Evolutionary conservation across 2,797 vertebrate species (phyloP), one percentile per base, ranked within the genome.

Genomic region (Phalloptychus januarius): DNA sequence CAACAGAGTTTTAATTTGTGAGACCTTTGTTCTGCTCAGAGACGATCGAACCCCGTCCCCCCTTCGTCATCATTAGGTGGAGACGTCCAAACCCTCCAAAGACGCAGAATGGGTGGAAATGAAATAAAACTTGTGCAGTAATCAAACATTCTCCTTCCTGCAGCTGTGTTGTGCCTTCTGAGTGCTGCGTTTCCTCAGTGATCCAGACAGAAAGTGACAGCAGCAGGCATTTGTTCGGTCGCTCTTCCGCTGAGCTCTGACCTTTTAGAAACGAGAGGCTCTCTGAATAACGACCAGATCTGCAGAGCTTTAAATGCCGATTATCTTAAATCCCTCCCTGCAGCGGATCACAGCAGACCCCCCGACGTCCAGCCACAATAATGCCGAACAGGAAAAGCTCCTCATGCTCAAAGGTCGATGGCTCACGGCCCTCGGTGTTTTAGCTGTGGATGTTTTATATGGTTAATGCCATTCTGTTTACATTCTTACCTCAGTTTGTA

Each of bases 281-380:
- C 50, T 70, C 42, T 5, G 13, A 80, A 63, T 71, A 46, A 44
- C 23, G 33, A 72, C 56, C 71, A n/a, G 44, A 69, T 38, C 8
- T 69, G 44, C 16, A 45, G 61, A 15, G 45, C 45, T 78, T 73
- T 65, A 71, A 85, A 81, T 76, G 16, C 74, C 45, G 20, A 33
- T 44, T 13, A 40, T 38, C 25, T 71, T 58, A 38, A 69, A 75
- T 75, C 20, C 28, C 25, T 67, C 42, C 28, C 70, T 38, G 3
- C 71, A 71, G 25, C 50, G 4, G 28, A 79, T 83, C 72, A 61
- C 63, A 61, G 54, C 15, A 33, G 38, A 73, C 40, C 20, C 16
- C 52, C 36, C 42, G 36, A 16, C 38, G n/a, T 81, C 44, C 56
- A 40, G 38, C 40, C 67, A 15, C 2, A 13, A 36, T 25, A 38